A percentile compares a stretch with the other conserved stretches of the same genome.
These are phyloP conservation scores for Puma concolor DNA, from an alignment of 2,113 vertebrate species.

Conservation along the genomic window DNA sequence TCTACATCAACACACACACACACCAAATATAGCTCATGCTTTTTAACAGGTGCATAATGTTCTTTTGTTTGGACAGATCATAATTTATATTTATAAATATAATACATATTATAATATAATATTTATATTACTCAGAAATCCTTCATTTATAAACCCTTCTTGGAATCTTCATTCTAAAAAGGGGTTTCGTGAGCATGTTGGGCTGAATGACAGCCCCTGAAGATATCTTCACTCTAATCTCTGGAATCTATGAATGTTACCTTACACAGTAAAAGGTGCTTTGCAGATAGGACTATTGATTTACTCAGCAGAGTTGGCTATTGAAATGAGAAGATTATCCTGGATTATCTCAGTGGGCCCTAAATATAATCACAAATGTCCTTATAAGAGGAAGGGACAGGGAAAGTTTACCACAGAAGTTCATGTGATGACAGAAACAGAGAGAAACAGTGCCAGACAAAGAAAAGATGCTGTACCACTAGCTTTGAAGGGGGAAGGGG, in stretches of 20 bases:
- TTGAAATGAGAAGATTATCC: background rate
- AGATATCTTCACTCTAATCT: background rate
- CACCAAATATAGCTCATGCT: background rate
- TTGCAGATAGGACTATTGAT: background rate
- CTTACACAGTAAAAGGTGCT: background rate
- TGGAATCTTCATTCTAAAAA: background rate
- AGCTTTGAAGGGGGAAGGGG: background rate
- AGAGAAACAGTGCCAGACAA: background rate
- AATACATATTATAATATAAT: too few species aligned
- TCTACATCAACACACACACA: background rate
- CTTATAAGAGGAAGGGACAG: background rate
- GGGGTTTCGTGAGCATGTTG: background rate
- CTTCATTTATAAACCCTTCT: background rate
- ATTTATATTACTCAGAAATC: background rate
- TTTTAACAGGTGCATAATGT: background rate
- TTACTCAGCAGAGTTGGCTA: background rate
- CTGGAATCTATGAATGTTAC: background rate
- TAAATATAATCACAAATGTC: slow-evolving; percentile 4
- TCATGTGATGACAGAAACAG: background rate
- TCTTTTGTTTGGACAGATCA: background rate
- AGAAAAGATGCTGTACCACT: background rate
- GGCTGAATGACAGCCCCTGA: background rate
- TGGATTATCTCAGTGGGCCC: background rate
- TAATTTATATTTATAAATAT: background rate
- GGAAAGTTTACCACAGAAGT: background rate